phyloP scores from a whole-genome alignment of 92 coral and sea anemone species.

The Scolanthus callimorphus region DNA sequence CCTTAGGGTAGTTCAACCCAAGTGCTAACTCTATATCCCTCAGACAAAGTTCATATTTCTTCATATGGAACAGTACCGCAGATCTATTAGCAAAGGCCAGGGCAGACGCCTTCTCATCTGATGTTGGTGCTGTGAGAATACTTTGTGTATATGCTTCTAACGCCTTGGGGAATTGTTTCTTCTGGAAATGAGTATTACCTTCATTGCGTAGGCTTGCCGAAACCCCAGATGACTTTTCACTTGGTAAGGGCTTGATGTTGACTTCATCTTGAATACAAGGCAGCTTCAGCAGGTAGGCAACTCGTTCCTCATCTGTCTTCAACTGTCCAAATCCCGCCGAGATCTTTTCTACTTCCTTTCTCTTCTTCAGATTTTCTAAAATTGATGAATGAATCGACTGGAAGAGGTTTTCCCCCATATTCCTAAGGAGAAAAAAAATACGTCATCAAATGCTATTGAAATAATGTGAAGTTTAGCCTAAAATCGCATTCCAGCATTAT shows the following conservation, averaged over 20 bases:
- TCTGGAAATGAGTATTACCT: slow-evolving; percentile 76
- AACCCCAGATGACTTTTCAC: slow-evolving; percentile 48
- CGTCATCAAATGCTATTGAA: too few relatives aligned
- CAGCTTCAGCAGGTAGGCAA: slow-evolving; percentile 55
- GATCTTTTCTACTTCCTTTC: slow-evolving; percentile 41
- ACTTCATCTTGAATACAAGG: slow-evolving; percentile 55
- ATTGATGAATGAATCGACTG: slow-evolving; percentile 9
- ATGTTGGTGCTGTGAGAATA: slow-evolving; percentile 53
- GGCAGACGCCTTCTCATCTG: slow-evolving; percentile 50
- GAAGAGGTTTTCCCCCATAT: slow-evolving; percentile 4
- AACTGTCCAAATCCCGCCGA: slow-evolving; percentile 69
- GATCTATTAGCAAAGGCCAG: slow-evolving; percentile 93
- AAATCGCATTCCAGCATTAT: too few relatives aligned
- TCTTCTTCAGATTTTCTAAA: slow-evolving; percentile 37
- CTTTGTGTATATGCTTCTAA: slow-evolving; percentile 66
- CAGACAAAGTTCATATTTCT: slow-evolving; percentile 52
- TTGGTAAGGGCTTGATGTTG: slow-evolving; percentile 37
- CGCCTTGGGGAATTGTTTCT: slow-evolving; percentile 47
- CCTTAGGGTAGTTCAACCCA: slow-evolving; percentile 57
- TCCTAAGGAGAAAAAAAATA: not conserved
- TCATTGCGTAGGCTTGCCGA: slow-evolving; percentile 60
- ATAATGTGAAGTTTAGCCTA: too few relatives aligned
- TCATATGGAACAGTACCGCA: slow-evolving; percentile 71
- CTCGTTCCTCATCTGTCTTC: slow-evolving; percentile 66
- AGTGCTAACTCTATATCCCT: slow-evolving; percentile 69